Percentiles rank a stretch among this genome's conserved stretches.
Evolutionary conservation across 2,888 invertebrate genomes (phyloP).

Genomic region (Apotomis turbidana): DNA sequence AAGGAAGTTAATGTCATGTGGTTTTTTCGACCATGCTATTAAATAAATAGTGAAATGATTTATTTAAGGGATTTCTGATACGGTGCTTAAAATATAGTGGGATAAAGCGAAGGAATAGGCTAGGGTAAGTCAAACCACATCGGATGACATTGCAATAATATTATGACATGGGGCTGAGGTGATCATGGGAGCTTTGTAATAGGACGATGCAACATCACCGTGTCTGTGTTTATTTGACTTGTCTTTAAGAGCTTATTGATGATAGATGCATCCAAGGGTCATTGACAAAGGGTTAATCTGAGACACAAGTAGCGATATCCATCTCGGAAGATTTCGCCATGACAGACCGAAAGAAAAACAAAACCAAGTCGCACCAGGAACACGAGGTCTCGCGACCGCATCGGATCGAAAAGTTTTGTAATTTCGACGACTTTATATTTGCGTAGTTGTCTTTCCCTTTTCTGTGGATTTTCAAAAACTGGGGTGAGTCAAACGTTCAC

Average conservation of each 20-base stretch:
- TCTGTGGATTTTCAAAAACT: constrained; percentile 78
- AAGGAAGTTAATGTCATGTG: constrained; percentile 49
- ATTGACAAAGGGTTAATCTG: too few relatives aligned
- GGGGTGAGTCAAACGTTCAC: constrained; percentile 71
- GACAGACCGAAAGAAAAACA: constrained; percentile 25
- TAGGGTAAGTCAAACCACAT: too few relatives aligned
- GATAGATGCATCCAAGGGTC: too few relatives aligned
- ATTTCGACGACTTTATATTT: constrained; percentile 67
- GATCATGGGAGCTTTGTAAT: too few relatives aligned
- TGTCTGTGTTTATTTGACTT: too few relatives aligned
- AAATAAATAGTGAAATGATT: constrained; percentile 17
- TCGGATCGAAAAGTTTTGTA: constrained; percentile 56
- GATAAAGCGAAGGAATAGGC: too few relatives aligned
- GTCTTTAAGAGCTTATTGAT: too few relatives aligned
- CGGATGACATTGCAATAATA: too few relatives aligned
- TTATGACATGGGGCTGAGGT: too few relatives aligned
- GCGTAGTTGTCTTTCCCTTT: constrained; percentile 64
- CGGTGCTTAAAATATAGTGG: neutral
- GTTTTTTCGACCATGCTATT: constrained; percentile 15
- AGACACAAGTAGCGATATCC: too few relatives aligned
- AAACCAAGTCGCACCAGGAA: constrained; percentile 24
- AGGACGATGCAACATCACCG: too few relatives aligned
- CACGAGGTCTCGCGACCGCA: constrained; percentile 32
- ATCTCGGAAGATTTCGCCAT: neutral
- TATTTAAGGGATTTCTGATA: neutral